These are phyloP conservation scores for Drosophila mimetica DNA, from an alignment of 2,888 invertebrate species.

Conservation along the genomic window DNA sequence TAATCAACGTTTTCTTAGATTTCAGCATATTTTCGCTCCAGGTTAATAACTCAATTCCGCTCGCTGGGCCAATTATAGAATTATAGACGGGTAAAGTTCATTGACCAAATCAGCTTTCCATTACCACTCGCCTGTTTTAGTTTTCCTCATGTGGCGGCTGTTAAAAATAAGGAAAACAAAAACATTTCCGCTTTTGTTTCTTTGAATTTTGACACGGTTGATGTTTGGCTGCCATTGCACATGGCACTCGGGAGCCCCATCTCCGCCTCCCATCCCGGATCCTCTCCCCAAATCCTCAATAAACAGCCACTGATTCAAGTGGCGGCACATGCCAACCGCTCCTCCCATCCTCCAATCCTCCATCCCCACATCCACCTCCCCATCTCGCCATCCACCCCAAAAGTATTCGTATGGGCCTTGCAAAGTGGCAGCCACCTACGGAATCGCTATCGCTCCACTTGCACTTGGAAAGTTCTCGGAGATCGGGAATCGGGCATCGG, in stretches of 20 bases:
- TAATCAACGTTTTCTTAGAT: no score
- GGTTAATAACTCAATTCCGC: constrained; percentile 27
- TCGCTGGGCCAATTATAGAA: constrained; percentile 32
- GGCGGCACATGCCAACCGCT: constrained; percentile 59
- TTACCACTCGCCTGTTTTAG: constrained; percentile 61
- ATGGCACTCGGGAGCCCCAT: constrained; percentile 6
- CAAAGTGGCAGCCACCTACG: constrained; percentile 76
- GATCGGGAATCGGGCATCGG: constrained; percentile 26
- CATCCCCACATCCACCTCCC: constrained; percentile 4
- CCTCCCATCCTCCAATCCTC: not conserved
- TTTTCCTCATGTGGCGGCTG: constrained; percentile 53
- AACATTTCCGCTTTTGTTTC: constrained; percentile 80
- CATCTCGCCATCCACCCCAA: not conserved
- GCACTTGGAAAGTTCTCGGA: constrained; percentile 56
- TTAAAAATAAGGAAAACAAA: constrained; percentile 71
- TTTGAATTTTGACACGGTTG: constrained; percentile 75
- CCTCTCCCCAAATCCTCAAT: constrained; percentile 20
- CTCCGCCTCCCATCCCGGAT: not conserved
- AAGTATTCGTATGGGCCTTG: constrained; percentile 17
- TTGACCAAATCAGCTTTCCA: constrained; percentile 61
- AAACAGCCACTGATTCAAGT: constrained; percentile 48
- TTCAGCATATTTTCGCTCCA: not conserved
- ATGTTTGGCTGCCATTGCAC: constrained; percentile 44
- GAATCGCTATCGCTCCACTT: constrained; percentile 65
- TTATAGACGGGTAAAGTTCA: constrained; percentile 50